Conservation (phyloP, 35 echinoderm and acorn worm genomes). For the Hemicentrotus pulcherrimus region DNA sequence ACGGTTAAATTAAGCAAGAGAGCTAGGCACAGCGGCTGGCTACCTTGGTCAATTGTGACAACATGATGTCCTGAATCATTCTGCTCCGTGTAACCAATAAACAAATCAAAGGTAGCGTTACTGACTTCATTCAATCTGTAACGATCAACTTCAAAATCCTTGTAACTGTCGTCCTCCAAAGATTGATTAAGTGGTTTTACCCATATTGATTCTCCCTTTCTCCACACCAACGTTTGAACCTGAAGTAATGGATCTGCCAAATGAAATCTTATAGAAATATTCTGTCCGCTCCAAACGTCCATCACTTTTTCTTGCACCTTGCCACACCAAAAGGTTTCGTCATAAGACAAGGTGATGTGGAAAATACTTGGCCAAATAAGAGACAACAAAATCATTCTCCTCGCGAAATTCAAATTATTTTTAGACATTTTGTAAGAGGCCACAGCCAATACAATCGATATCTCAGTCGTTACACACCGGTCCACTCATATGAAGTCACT, state of each 20-base stretch:
- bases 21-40: not conserved
- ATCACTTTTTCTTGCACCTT: not conserved
- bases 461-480: no score
- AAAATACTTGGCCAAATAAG: not conserved
- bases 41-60: not conserved
- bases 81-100: not conserved
- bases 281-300: not conserved
- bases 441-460: no score
- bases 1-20: not conserved
- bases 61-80: slow-evolving; percentile 10
- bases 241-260: not conserved
- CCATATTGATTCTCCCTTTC: not conserved
- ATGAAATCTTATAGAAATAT: not conserved
- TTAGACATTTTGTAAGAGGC: no score
- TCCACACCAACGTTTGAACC: not conserved
- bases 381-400: not conserved
- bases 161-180: not conserved
- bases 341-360: not conserved
- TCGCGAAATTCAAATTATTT: no score
- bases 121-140: not conserved
- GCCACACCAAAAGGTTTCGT: not conserved
- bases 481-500: no score
- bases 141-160: not conserved
- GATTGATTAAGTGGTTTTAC: not conserved
- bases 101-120: not conserved